phyloP scores from a whole-genome alignment of 2,113 vertebrate species.

The Muntiacus muntjak region DNA sequence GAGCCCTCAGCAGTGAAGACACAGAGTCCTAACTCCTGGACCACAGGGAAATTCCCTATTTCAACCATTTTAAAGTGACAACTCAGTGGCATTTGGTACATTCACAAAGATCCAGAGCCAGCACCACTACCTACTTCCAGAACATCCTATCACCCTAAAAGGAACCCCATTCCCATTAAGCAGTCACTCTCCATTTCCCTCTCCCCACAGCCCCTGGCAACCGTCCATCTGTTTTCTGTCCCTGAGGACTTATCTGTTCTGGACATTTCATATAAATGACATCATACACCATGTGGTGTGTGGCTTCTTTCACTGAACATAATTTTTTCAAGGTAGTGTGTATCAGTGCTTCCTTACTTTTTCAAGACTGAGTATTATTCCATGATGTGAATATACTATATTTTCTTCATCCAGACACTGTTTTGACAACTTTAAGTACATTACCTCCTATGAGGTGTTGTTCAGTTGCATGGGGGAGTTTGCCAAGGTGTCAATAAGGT shows the following conservation, averaged over 20 bases:
- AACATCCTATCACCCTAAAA: neutral
- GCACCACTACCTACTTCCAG: neutral
- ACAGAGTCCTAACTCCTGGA: neutral
- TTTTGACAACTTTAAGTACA: neutral
- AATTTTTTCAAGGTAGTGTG: neutral
- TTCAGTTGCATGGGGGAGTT: neutral
- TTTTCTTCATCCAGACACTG: neutral
- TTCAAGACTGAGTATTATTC: neutral
- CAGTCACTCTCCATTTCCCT: neutral
- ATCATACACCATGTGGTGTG: neutral
- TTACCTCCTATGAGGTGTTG: neutral
- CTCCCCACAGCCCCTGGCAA: neutral
- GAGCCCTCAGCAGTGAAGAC: neutral
- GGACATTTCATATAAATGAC: neutral
- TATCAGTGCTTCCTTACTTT: neutral
- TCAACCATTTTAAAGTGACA: neutral
- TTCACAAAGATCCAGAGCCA: neutral
- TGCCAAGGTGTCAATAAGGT: neutral
- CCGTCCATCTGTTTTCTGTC: neutral
- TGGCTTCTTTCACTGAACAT: neutral
- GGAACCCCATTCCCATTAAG: neutral
- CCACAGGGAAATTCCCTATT: neutral
- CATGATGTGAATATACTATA: accelerated
- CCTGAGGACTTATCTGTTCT: neutral
- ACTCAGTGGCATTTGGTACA: neutral